Evolutionary conservation across 2,797 vertebrate genomes (phyloP), one percentile per base, ranked within the genome.

Genomic region (Peromyscus aztecus): DNA sequence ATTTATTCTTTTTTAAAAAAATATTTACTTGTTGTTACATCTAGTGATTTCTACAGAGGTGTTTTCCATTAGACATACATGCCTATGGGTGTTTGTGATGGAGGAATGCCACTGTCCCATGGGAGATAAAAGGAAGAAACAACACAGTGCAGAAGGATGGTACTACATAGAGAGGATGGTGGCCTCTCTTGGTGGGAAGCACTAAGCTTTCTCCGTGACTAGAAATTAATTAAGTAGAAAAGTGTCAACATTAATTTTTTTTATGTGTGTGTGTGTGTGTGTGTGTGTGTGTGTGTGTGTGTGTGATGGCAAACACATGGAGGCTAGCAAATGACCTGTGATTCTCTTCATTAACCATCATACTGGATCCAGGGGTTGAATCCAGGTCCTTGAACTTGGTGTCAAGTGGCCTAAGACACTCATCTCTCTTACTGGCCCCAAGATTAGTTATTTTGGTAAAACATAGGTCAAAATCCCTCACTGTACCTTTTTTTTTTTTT

Each of bases 211-310:
- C 31, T 73, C 61, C 80, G 57, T 24, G 2, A 59, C 43, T 81
- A 85, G 80, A 97, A 84, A 84, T 90, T 55, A 46, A 71, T 49
- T 83, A 76, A 67, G 65, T 16, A 67, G 31, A 67, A 67, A 67
- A 67, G 65, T 34, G 31, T 16, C 31, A 67, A 14, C 23, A 16
- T 67, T 16, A 14, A 14, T 67, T 67, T 23, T 73, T 23, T 43
- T 75, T 40, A 27, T 4, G 21, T 75, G 37, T 75, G 71, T 43
- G 19, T 75, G 71, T 75, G 21, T 67, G 75, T 76, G 43, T 49
- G 46, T 77, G 46, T 52, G 29, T n/a, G 49, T 27, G 23, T 59
- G n/a, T 40, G 23, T 40, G 52, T 16, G 23, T 59, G n/a, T 61
- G 3, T 83, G 24, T 63, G 7, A 52, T 43, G 37, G 19, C 9